These are phyloP conservation scores for Varroa destructor DNA, from an alignment of 1,140 invertebrate species.

Conservation along the genomic window DNA sequence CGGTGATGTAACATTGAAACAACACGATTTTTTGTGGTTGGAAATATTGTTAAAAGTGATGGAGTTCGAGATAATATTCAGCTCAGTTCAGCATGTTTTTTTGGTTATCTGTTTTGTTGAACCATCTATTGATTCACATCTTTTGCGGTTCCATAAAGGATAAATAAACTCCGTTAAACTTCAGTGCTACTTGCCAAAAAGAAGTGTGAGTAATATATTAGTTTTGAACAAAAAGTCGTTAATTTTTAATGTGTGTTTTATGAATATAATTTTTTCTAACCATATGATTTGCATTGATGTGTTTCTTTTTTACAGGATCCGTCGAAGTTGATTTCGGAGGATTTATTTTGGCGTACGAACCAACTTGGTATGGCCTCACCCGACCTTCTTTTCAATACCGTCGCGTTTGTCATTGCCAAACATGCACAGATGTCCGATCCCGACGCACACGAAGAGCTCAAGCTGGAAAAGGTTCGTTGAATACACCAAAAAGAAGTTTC, in stretches of 20 bases:
- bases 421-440: constrained; percentile 5
- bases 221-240: no score
- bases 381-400: constrained; percentile 8
- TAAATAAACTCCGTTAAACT: neutral
- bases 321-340: constrained; percentile 7
- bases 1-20: no score
- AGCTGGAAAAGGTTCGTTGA: neutral
- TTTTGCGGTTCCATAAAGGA: no score
- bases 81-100: no score
- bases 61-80: no score
- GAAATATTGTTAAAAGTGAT: neutral
- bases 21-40: neutral
- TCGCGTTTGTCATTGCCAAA: neutral
- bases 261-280: no score
- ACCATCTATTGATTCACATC: no score
- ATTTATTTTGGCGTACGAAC: constrained; percentile 11
- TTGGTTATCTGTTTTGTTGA: no score
- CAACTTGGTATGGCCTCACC: neutral
- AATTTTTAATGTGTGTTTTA: no score
- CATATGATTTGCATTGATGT: no score
- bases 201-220: no score
- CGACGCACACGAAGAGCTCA: constrained; percentile 12
- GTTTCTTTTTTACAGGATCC: neutral
- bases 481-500: no score
- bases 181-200: neutral